A percentile compares a stretch with the other conserved stretches of the same genome.
These are phyloP conservation scores for Nomada fucata DNA, from an alignment of 2,888 invertebrate species.

Conservation along the genomic window DNA sequence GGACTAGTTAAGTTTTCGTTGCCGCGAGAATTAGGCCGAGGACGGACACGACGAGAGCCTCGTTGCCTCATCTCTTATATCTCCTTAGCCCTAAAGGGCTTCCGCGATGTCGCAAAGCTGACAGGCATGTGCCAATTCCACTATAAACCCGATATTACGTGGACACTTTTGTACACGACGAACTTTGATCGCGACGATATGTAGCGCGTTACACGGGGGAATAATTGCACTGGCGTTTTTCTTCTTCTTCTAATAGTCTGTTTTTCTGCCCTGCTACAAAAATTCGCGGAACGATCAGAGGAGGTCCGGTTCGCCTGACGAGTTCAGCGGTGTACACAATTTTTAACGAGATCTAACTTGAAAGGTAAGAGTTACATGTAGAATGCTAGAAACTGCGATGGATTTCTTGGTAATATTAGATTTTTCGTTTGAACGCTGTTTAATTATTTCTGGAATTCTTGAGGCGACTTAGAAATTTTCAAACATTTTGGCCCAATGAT, in stretches of 20 bases:
- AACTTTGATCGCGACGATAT: not conserved
- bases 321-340: no score
- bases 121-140: conserved; percentile 31
- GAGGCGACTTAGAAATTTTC: not conserved
- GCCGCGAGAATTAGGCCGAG: conserved; percentile 76
- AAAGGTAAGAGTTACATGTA: not conserved
- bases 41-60: conserved; percentile 73
- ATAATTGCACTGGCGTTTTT: not conserved
- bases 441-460: not conserved
- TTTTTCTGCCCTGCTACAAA: not conserved
- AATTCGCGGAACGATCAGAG: not conserved
- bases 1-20: conserved; percentile 74
- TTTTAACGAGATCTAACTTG: not conserved
- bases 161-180: not conserved
- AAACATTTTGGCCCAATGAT: not conserved
- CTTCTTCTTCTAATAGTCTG: not conserved
- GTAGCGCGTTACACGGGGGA: not conserved
- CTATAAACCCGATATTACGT: conserved; percentile 30
- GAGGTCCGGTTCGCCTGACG: not conserved
- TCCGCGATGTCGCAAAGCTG: conserved; percentile 51
- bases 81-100: conserved; percentile 70
- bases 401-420: no score
- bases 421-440: no score
- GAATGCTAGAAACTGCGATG: not conserved
- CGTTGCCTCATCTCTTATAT: conserved; percentile 77